phyloP scores from a whole-genome alignment of 1,140 invertebrate genomes.

The Plodia interpunctella region DNA sequence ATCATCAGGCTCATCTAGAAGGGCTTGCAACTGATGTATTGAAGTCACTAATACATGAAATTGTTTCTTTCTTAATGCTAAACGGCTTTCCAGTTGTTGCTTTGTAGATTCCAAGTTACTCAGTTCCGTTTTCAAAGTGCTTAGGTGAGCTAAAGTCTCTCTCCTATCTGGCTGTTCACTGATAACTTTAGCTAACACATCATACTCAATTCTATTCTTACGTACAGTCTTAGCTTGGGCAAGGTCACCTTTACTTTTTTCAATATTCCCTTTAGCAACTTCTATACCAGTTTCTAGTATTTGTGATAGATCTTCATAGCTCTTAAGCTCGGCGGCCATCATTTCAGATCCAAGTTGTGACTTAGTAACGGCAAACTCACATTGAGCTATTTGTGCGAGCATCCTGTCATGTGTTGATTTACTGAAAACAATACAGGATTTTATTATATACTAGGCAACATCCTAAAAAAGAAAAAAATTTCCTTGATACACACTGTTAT shows the following conservation, averaged over 20 bases:
- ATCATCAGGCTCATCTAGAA: conserved; percentile 83
- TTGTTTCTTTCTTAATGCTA: conserved; percentile 90
- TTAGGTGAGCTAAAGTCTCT: conserved; percentile 87
- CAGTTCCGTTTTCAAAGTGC: conserved; percentile 86
- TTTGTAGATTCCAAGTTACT: conserved; percentile 81
- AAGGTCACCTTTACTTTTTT: conserved; percentile 85
- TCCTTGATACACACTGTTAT: no score
- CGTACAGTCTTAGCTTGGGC: conserved; percentile 88
- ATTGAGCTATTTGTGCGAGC: conserved; percentile 88
- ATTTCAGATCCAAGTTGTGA: conserved; percentile 88
- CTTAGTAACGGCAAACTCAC: conserved; percentile 92
- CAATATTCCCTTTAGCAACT: conserved; percentile 85
- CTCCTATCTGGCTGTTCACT: conserved; percentile 92
- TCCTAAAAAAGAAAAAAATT: no score
- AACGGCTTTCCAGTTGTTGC: conserved; percentile 84
- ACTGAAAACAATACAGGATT: conserved; percentile 53
- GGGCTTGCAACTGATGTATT: conserved; percentile 86
- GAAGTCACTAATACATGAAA: conserved; percentile 92
- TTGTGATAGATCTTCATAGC: conserved; percentile 88
- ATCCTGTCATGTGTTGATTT: conserved; percentile 87
- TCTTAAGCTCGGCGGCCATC: conserved; percentile 89
- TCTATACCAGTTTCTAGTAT: conserved; percentile 88
- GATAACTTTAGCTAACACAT: conserved; percentile 93
- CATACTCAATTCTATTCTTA: conserved; percentile 95
- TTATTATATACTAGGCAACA: no score